Conservation (phyloP, 2,797 vertebrate genomes). For the Synanceia verrucosa region DNA sequence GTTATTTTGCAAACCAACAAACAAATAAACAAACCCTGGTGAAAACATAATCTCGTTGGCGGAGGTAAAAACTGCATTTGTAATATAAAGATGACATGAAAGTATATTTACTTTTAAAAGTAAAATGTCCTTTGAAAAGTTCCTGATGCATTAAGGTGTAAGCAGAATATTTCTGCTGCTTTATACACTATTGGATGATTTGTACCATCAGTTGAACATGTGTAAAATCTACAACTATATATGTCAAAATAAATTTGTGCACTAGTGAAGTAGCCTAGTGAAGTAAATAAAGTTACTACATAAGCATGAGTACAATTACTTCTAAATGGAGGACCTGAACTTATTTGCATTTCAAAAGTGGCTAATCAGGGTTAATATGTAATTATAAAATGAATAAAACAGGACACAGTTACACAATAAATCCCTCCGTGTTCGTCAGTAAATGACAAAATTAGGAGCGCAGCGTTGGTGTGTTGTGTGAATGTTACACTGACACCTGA, state of each 20-base stretch:
- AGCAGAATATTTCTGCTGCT: background rate
- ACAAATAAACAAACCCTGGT: no score
- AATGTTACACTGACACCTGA: constrained; percentile 78
- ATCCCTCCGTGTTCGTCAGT: background rate
- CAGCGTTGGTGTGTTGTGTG: constrained; percentile 54
- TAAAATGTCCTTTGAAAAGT: no score
- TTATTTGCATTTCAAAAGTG: background rate
- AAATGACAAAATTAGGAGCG: constrained; percentile 2
- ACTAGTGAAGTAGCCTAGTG: no score
- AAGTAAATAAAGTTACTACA: no score
- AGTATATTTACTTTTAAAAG: background rate
- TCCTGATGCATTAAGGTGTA: background rate
- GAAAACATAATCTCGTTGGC: no score
- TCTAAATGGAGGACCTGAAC: no score
- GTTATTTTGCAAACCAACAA: no score
- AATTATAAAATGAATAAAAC: background rate
- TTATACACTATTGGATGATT: background rate
- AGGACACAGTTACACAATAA: background rate
- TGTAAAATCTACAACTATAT: background rate
- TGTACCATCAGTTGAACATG: background rate
- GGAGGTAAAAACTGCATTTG: no score
- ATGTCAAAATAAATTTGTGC: background rate
- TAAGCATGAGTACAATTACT: no score
- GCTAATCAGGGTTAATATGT: background rate
- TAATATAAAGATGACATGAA: background rate